Evolutionary conservation across 1,140 invertebrate species (phyloP), one percentile per base, ranked within the genome.

Genomic region (Chrysoperla carnea): DNA sequence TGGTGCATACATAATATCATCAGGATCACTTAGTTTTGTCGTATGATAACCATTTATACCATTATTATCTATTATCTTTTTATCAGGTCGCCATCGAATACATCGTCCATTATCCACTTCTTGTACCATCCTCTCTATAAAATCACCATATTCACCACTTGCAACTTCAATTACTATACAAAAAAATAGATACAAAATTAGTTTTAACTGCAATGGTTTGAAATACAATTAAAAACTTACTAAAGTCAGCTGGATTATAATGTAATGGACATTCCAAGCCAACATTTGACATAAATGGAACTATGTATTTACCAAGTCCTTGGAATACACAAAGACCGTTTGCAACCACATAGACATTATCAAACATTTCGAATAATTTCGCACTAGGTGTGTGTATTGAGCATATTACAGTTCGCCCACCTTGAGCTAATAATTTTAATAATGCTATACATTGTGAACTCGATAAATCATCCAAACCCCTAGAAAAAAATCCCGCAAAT

Each of bases 371-470:
- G 54, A 87, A 86, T 31, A 84, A 63, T 37, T 71, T 73, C 0
- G 82, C 81, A 46, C 84, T 90, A 0, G 91, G 91, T 13, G 89
- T 91, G 56, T 95, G 91, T 15, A 95, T 76, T 0, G 88, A 91
- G 56, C 88, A 93, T 12, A 94, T 74, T 0, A 95, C 78, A 0
- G 88, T 91, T 29, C 87, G 66, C 1, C 88, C 86, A 3, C 76
- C 81, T 35, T 73, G 56, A 0, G 89, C 86, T 31, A 95, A 66
- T 23, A 72, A 69, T 57, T 84, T 81, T 4, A 90, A 59, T 14
- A 87, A 63, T 1, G 75, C 69, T 14, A 85, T 68, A 46, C 82
- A 85, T 27, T 84, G 82, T 0, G 73, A 67, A 38, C 81, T 81
- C 0, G 82, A 76, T 23, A 83, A 55, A 56, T 85, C 81, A 51